phyloP scores from a whole-genome alignment of 2,797 vertebrate genomes.

The Microchirus variegatus region DNA sequence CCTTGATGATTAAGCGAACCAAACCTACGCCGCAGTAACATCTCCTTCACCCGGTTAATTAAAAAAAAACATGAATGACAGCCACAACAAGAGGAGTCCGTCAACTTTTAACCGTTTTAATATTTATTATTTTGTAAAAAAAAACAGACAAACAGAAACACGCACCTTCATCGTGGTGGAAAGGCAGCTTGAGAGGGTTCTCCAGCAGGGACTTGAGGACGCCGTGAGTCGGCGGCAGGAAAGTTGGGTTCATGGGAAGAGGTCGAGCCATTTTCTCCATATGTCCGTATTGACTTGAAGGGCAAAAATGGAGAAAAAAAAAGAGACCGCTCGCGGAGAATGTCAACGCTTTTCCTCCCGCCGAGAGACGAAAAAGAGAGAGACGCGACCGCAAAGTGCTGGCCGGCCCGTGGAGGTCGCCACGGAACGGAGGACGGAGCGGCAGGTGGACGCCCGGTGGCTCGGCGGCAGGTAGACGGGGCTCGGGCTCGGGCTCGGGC shows the following conservation, averaged over 20 bases:
- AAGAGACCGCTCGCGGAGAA: constrained; percentile 34
- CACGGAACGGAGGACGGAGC: not conserved
- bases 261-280: constrained; percentile 93
- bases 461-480: not conserved
- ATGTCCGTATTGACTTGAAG: constrained; percentile 28
- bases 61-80: constrained; percentile 13
- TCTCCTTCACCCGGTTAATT: not conserved
- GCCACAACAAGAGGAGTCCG: too few species aligned
- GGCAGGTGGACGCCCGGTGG: not conserved
- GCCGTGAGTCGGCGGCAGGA: constrained; percentile 93
- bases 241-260: constrained; percentile 87
- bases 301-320: constrained; percentile 36
- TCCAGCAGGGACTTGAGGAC: constrained; percentile 97
- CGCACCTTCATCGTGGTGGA: constrained; percentile 92
- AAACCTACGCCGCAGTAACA: too few species aligned
- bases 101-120: too few species aligned
- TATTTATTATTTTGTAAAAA: too few species aligned
- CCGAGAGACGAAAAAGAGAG: too few species aligned
- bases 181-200: constrained; percentile 94
- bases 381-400: constrained; percentile 18
- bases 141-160: not conserved
- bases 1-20: too few species aligned
- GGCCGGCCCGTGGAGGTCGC: constrained; percentile 13
- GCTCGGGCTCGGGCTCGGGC: too few species aligned
- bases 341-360: not conserved